These are phyloP conservation scores for Acanthosoma haemorrhoidale DNA, from an alignment of 2,888 invertebrate species.

Conservation along the genomic window DNA sequence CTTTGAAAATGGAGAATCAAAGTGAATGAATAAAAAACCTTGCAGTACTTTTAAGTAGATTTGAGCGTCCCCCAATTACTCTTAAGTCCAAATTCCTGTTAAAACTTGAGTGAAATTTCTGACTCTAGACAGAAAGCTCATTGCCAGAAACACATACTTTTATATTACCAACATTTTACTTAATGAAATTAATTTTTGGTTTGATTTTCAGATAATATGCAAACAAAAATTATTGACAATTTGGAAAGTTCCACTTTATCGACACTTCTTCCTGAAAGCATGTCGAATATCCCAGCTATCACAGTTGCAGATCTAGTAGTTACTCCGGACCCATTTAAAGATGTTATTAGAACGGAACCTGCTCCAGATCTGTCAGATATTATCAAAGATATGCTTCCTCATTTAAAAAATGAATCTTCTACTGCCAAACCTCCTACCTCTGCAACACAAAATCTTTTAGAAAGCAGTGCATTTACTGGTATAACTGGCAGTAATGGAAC, in stretches of 20 bases:
- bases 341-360: conserved; percentile 38
- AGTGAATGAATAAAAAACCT: too few species aligned
- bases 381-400: conserved; percentile 37
- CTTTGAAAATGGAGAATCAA: too few species aligned
- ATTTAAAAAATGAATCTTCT: conserved; percentile 29
- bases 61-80: too few species aligned
- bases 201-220: conserved; percentile 45
- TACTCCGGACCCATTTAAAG: conserved; percentile 38
- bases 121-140: too few species aligned
- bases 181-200: not conserved
- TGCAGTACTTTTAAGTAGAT: too few species aligned
- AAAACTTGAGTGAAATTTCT: too few species aligned
- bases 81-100: too few species aligned
- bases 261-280: conserved; percentile 30
- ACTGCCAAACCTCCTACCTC: not conserved
- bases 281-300: conserved; percentile 38
- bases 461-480: conserved; percentile 32
- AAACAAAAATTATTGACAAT: conserved; percentile 48
- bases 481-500: not conserved
- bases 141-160: too few species aligned
- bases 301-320: conserved; percentile 40
- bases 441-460: conserved; percentile 25
- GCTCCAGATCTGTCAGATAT: conserved; percentile 39
- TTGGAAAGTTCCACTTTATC: conserved; percentile 42
- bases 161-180: not conserved